phyloP scores from a whole-genome alignment of 2,113 vertebrate species.

The Prietella phreatophila region DNA sequence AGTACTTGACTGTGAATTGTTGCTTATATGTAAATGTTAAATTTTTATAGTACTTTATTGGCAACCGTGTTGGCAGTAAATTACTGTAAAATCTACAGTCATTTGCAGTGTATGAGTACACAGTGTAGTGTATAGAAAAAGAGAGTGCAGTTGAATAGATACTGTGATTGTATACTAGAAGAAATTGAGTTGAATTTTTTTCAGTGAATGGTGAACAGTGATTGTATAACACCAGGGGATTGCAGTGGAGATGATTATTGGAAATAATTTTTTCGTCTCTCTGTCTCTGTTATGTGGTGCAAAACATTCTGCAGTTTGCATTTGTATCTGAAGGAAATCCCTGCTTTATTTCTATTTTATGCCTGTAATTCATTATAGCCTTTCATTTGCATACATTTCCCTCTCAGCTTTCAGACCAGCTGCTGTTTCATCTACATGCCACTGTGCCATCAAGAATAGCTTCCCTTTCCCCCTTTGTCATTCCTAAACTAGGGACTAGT shows the following conservation, averaged over 20 bases:
- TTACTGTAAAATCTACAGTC: background rate
- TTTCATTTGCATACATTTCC: slow-evolving; percentile 45
- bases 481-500: background rate
- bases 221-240: background rate
- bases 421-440: slow-evolving; percentile 29
- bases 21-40: background rate
- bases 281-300: slow-evolving; percentile 2
- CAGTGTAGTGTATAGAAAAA: background rate
- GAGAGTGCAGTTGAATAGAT: background rate
- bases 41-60: background rate
- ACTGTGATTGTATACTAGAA: background rate
- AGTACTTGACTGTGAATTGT: background rate
- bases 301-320: slow-evolving; percentile 7
- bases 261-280: background rate
- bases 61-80: background rate
- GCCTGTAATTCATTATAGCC: slow-evolving; percentile 40
- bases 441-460: background rate
- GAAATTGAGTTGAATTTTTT: background rate
- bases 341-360: slow-evolving; percentile 33
- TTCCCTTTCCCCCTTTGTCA: background rate
- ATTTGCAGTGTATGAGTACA: background rate
- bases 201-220: background rate
- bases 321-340: slow-evolving; percentile 21
- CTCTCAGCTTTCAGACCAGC: slow-evolving; percentile 33
- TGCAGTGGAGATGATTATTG: background rate